phyloP scores from a whole-genome alignment of 2,113 vertebrate species.

The Nesogale talazaci region DNA sequence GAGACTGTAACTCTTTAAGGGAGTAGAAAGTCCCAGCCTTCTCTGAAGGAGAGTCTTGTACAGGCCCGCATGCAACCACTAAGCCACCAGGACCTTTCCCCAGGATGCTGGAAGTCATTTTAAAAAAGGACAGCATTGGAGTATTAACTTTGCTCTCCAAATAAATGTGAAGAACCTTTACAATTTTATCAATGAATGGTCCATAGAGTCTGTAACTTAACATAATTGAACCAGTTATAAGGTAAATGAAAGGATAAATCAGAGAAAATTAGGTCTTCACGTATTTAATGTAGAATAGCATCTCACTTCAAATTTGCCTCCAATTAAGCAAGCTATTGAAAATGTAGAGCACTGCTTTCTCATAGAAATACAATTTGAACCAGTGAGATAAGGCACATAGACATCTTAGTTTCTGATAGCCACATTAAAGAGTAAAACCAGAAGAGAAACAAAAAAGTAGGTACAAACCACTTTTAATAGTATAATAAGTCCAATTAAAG shows the following conservation, averaged over 20 bases:
- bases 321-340: background rate
- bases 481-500: background rate
- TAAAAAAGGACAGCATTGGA: background rate
- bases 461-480: background rate
- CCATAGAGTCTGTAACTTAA: background rate
- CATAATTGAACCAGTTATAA: background rate
- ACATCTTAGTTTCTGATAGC: background rate
- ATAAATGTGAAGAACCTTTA: background rate
- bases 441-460: no score
- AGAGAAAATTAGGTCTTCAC: background rate
- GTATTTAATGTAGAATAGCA: background rate
- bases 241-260: background rate
- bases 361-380: background rate
- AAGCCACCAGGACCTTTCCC: no score
- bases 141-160: background rate
- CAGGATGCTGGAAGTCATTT: background rate
- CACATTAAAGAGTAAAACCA: background rate
- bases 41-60: no score
- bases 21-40: no score
- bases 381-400: background rate
- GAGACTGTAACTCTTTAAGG: no score
- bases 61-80: no score
- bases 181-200: background rate
- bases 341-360: background rate
- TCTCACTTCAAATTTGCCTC: background rate